Base-by-base conservation (phyloP, 2,113 vertebrate genomes). In the Murina feae region DNA sequence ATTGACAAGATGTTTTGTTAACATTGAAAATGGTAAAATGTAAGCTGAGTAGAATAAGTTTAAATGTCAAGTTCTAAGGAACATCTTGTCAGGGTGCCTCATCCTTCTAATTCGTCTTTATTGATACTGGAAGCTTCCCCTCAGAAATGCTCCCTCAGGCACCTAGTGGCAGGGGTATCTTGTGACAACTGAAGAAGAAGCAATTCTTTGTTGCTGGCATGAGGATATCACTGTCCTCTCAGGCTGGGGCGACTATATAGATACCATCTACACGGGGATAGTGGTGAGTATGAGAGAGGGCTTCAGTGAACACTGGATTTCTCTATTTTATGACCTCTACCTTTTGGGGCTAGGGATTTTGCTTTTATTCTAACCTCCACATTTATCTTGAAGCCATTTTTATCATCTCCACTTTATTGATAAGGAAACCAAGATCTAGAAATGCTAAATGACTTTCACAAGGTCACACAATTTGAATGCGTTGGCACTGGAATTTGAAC, bases 31-130 rank as follows among this genome's bases (percentile, higher is more conserved):
- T 63, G 14, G 21, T 39, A 68, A 47, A 89, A 83, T 60, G 12
- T 30, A 84, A 87, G 89, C 30, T 17, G 10, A 37, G 28, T 39
- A 47, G n/a, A 79, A 68, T 42, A 18, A 89, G 39, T 60, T 93
- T 90, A 90, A 93, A 94, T 83, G 78, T 81, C 86, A 76, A 75
- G 4, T 82, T 95, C 35, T 75, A 75, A 90, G 32, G 11, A 58
- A 93, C 82, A 91, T 82, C 23, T 75, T 72, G 11, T 65, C n/a
- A 81, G 13, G 72, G 13, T 37, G 39, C 2, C 42, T 86, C 10
- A 69, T 1, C 2, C 47, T 87, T 81, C 49, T 66, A 53, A 47
- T 76, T 93, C 6, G 89, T 28, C 7, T 85, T 53, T 86, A 39
- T 49, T 55, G 23, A 28, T 63, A 20, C 5, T 32, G 6, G 11